Base-by-base conservation (phyloP, 2,888 invertebrate genomes). In the Fabriciana adippe region DNA sequence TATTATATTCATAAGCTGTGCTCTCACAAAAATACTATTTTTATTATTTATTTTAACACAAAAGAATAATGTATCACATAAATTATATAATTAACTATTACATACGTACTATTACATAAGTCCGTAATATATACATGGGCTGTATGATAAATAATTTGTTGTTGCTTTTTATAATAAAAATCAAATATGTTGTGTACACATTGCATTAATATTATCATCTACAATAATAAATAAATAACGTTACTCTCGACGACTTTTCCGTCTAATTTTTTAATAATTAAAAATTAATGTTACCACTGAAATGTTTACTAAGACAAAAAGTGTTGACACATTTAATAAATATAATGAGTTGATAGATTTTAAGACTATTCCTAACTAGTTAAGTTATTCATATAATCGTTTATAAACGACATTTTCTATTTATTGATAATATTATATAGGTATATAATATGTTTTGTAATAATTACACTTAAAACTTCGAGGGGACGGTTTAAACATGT, bases 401-500 rank as follows among this genome's bases (percentile, higher is more conserved):
- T 55, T 66, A 66, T 35, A 48, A 54, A 41, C 35, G 16, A 66
- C n/a, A 8, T 60, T 55, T 63, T 61, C 15, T 61, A 65, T 57
- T 47, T 66, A 47, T 69, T 35, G 47, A 65, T 65, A 67, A 53
- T 65, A 57, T 51, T 70, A 72, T 75, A 76, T 76, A 41, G 35
- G 11, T 41, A 70, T 72, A 75, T 76, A 76, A 77, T 76, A 77
- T 76, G 77, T 75, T 77, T 55, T 59, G 47, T 81, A 70, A 73
- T 81, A 82, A 79, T 81, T 82, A 81, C 80, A 81, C 81, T 87
- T 87, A 88, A 87, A 87, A 86, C 87, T 88, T 81, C 81, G 83
- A 79, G 88, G 89, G 89, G 89, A 89, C 89, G 89, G 89, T 84
- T 84, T 81, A 72, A 85, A 86, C 81, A 78, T 84, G 79, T 85